Conservation (phyloP, 2,888 invertebrate genomes). For the Spilarctia lutea region DNA sequence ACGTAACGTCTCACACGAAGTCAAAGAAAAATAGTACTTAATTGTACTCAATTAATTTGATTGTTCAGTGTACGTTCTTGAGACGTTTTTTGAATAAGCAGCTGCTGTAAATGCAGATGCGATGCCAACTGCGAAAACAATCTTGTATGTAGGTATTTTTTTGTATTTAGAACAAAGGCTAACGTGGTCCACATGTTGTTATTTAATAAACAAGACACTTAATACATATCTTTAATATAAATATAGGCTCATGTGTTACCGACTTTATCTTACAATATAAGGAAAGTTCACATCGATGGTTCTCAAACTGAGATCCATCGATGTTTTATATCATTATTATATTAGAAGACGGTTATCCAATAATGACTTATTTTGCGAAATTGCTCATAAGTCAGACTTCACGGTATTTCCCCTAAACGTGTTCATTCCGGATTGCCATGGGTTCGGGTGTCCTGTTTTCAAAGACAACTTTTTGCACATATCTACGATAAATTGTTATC, state of each 20-base stretch:
- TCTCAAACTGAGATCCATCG: background rate
- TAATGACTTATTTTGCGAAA: background rate
- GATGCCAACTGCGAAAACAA: constrained; percentile 62
- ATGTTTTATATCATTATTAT: background rate
- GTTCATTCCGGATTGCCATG: background rate
- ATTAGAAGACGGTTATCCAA: background rate
- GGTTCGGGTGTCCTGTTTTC: background rate
- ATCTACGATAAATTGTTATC: background rate
- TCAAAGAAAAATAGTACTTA: constrained; percentile 17
- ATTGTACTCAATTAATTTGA: background rate
- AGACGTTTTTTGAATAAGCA: constrained; percentile 21
- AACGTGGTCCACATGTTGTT: constrained; percentile 24
- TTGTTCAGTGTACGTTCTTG: constrained; percentile 13
- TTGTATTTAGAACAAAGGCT: constrained; percentile 44
- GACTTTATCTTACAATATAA: constrained; percentile 2
- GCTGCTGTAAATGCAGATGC: constrained; percentile 47
- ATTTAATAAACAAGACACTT: constrained; percentile 15
- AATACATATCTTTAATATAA: constrained; percentile 15
- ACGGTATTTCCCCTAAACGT: background rate
- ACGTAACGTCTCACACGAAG: constrained; percentile 3
- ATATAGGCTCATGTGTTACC: constrained; percentile 10
- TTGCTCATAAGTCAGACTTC: background rate
- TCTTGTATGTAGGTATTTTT: constrained; percentile 47
- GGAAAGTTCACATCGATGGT: background rate
- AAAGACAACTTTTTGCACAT: background rate